Evolutionary conservation across 2,113 vertebrate genomes (phyloP), one percentile per base, ranked within the genome.

Genomic region (Jaculus jaculus): DNA sequence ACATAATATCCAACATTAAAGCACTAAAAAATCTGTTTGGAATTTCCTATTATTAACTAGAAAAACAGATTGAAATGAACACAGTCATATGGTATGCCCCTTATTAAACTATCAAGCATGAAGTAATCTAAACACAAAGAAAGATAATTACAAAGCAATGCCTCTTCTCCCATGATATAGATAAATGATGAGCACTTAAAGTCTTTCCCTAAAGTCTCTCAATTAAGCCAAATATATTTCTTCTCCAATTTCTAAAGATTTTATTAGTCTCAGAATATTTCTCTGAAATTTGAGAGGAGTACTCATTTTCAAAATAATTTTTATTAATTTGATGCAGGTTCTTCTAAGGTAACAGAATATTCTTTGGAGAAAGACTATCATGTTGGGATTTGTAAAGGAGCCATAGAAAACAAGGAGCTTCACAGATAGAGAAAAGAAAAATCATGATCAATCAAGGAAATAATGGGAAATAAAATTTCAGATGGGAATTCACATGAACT

Each of bases 31-130:
- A 42, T n/a, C 83, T 47, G 42, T 82, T 85, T 82, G 32, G 20
- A 95, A 73, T 37, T 87, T 91, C n/a, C 37, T 89, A 47, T 69
- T 0, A 5, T 32, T 95, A 93, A 95, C 92, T 88, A 94, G 24
- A 87, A 75, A 93, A 84, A n/a, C 37, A 51, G 21, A 85, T 72
- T 75, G 87, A 85, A 90, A 94, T 54, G 6, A 89, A 39, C 10
- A 66, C 13, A 66, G 1, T 75, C 18, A 3, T 69, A 5, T 20
- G 5, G 26, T 18, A 39, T 28, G 72, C 23, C 32, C 28, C 34
- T 89, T 78, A 39, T 37, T 77, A 69, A 37, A 83, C 17, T n/a
- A 66, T 32, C 5, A 37, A 75, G 71, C 7, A 68, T 5, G 20
- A 65, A 77, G 23, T 10, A 17, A 81, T n/a, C 28, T 73, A 61